Base-by-base conservation (phyloP, 2,888 invertebrate genomes). In the Loripinus fragilis region DNA sequence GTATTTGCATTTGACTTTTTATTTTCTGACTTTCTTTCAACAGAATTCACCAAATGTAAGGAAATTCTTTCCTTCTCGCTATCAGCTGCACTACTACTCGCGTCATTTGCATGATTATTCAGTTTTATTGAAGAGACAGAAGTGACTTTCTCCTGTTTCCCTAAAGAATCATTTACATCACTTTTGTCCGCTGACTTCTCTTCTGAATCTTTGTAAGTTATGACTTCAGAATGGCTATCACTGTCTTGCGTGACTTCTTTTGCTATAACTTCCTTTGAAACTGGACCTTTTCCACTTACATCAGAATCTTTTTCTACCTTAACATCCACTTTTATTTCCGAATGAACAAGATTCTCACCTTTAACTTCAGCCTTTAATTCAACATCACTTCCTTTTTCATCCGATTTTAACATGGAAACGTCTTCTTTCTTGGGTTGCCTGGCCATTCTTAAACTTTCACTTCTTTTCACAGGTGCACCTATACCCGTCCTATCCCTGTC, bases 381-480 rank as follows among this genome's bases (percentile, higher is more conserved):
- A 30, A 10, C 20, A 17, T 33, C 17, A 10, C 23, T 15, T 33
- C 1, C 20, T 10, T 33, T 60, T 28, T n/a, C 28, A 7, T 55
- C 55, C 3, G 33, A 33, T 7, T 33, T 60, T 1, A 2, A 7
- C 60, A 60, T 33, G 2, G 60, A 5, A 60, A 33, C 55, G 45
- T 68, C 45, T 23, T n/a, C 52, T 35, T 55, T 55, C 41, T 33
- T 60, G 33, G 10, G 25, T 20, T 30, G 60, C n/a, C 33, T 30
- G 1, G 33, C 33, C n/a, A 33, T 60, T 45, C 78, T 77, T 41
- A 84, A 83, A 70, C 83, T 85, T 66, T 80, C 85, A 69, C 83
- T 79, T 45, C 85, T 65, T 48, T 79, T 78, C 2, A 86, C 68
- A 33, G 77, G 23, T 5, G 71, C 38, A 67, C 48, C 66, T 10